Conservation (phyloP, 1,140 invertebrate species). For the Meloidogyne chitwoodi region DNA sequence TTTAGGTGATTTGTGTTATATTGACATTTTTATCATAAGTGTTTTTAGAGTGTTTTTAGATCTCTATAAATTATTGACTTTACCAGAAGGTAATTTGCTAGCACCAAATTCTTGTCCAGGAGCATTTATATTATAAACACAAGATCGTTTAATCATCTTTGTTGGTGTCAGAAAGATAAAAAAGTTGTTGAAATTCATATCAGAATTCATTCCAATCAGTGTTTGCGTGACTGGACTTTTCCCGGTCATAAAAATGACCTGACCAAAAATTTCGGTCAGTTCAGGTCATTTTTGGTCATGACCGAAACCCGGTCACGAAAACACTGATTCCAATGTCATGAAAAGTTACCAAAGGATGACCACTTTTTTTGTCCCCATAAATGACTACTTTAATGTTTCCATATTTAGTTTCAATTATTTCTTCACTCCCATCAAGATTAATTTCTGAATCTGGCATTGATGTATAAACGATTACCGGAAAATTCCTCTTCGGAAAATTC, state of each 20-base stretch:
- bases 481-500: too few relatives aligned
- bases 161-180: slow-evolving; percentile 95
- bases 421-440: slow-evolving; percentile 19
- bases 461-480: background rate
- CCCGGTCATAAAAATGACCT: too few relatives aligned
- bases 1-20: too few relatives aligned
- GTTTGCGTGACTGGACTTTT: too few relatives aligned
- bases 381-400: slow-evolving; percentile 55
- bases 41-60: too few relatives aligned
- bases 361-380: slow-evolving; percentile 50
- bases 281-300: too few relatives aligned
- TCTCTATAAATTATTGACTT: too few relatives aligned
- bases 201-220: slow-evolving; percentile 55
- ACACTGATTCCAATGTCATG: slow-evolving; percentile 59
- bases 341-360: slow-evolving; percentile 53
- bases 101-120: slow-evolving; percentile 95
- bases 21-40: too few relatives aligned
- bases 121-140: slow-evolving; percentile 95
- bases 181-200: slow-evolving; percentile 81
- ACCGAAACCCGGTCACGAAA: too few relatives aligned
- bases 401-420: slow-evolving; percentile 45
- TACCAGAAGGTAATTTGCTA: slow-evolving; percentile 78
- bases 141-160: slow-evolving; percentile 88
- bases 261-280: too few relatives aligned
- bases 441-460: background rate